phyloP scores from a whole-genome alignment of 2,888 invertebrate genomes.

The Hololepta plana region DNA sequence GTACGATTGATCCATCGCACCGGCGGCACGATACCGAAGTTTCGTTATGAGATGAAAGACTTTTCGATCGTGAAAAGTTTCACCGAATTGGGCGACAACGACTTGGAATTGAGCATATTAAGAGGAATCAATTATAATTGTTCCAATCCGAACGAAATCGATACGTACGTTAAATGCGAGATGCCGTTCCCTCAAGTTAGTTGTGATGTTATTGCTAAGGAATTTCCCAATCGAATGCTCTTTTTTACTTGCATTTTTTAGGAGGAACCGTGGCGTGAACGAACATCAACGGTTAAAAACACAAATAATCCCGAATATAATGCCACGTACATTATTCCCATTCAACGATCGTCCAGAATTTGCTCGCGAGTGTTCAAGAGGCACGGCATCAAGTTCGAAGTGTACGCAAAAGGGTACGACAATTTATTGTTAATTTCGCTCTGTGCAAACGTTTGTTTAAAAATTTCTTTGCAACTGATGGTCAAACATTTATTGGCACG shows the following conservation, averaged over 20 bases:
- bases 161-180: slow-evolving; percentile 85
- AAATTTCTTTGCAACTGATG: no score
- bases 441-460: no score
- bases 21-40: slow-evolving; percentile 52
- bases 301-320: slow-evolving; percentile 82
- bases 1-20: no score
- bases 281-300: slow-evolving; percentile 61
- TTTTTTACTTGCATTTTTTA: slow-evolving; percentile 21
- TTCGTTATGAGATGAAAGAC: slow-evolving; percentile 80
- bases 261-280: slow-evolving; percentile 56
- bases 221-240: neutral
- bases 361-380: slow-evolving; percentile 79
- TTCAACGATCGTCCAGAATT: slow-evolving; percentile 60
- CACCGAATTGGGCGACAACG: slow-evolving; percentile 83
- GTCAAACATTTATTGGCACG: no score
- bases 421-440: no score
- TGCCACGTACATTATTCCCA: slow-evolving; percentile 57
- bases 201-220: slow-evolving; percentile 9
- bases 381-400: slow-evolving; percentile 76
- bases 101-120: slow-evolving; percentile 69
- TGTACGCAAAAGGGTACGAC: slow-evolving; percentile 86
- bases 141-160: slow-evolving; percentile 67
- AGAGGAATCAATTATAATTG: slow-evolving; percentile 78
- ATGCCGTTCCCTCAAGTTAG: slow-evolving; percentile 77
- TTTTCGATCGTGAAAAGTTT: slow-evolving; percentile 88